Percentiles rank a stretch among this genome's conserved stretches.
Evolutionary conservation across 2,113 vertebrate genomes (phyloP).

Genomic region (Thamnaconus septentrionalis): DNA sequence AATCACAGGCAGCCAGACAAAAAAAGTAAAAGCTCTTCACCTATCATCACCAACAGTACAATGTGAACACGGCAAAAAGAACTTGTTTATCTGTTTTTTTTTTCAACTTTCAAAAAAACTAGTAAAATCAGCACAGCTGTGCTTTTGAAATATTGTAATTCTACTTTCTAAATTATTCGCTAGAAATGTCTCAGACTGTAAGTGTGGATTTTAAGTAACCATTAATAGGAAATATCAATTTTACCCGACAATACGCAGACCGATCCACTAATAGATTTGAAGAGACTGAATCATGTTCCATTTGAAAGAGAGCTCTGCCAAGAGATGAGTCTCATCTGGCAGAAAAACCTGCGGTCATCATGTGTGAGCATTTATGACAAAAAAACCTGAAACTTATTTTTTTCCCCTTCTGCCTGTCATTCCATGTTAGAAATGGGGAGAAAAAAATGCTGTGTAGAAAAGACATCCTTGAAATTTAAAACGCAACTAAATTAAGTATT

Average conservation of each 20-base stretch:
- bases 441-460: background rate
- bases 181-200: slow-evolving; percentile 18
- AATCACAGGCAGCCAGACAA: background rate
- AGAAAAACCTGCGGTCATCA: slow-evolving; percentile 27
- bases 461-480: background rate
- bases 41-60: background rate
- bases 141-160: slow-evolving; percentile 1
- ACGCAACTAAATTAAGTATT: no score
- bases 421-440: no score
- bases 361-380: slow-evolving; percentile 10
- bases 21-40: background rate
- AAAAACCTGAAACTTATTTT: background rate
- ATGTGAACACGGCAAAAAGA: no score
- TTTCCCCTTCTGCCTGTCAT: no score
- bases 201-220: slow-evolving; percentile 17
- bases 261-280: slow-evolving; percentile 31
- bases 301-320: slow-evolving; percentile 39
- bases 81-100: no score
- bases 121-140: background rate
- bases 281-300: slow-evolving; percentile 41
- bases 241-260: slow-evolving; percentile 34
- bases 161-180: slow-evolving; percentile 11
- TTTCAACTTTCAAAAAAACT: no score
- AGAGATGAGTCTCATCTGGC: slow-evolving; percentile 58
- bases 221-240: slow-evolving; percentile 39